These are phyloP conservation scores for Clanis bilineata DNA, from an alignment of 2,888 invertebrate species.

Conservation along the genomic window DNA sequence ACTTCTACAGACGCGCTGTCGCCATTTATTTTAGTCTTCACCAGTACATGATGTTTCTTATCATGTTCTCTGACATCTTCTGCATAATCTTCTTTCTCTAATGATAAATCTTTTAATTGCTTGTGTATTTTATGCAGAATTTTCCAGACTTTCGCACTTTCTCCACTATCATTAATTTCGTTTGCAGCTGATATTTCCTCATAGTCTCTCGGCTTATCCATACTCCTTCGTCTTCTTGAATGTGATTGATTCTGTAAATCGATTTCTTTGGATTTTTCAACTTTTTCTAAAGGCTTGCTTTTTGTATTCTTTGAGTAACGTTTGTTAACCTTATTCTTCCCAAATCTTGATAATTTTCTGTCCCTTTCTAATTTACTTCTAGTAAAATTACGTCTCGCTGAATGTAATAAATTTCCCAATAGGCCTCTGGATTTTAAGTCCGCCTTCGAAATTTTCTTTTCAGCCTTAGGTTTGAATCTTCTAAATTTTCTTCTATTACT, in stretches of 20 bases:
- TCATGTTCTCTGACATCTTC: conserved; percentile 25
- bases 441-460: conserved; percentile 24
- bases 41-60: conserved; percentile 25
- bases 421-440: conserved; percentile 38
- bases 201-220: conserved; percentile 14
- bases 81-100: conserved; percentile 33
- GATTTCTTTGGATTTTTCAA: conserved; percentile 17
- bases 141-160: conserved; percentile 47
- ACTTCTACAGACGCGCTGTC: conserved; percentile 44
- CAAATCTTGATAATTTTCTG: conserved; percentile 21
- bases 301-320: conserved; percentile 10
- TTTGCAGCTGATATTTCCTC: conserved; percentile 38
- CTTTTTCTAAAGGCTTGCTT: neutral
- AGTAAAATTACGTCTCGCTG: conserved; percentile 28
- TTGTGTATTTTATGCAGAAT: conserved; percentile 53
- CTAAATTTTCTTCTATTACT: conserved; percentile 29
- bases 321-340: conserved; percentile 25
- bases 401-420: conserved; percentile 37
- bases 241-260: conserved; percentile 14
- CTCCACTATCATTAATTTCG: conserved; percentile 41
- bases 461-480: conserved; percentile 28
- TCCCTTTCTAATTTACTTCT: conserved; percentile 18
- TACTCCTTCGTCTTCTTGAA: conserved; percentile 24
- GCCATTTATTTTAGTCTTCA: conserved; percentile 50
- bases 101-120: conserved; percentile 44